Evolutionary conservation across 1,140 invertebrate genomes (phyloP).

Genomic region (Fopius arisanus): DNA sequence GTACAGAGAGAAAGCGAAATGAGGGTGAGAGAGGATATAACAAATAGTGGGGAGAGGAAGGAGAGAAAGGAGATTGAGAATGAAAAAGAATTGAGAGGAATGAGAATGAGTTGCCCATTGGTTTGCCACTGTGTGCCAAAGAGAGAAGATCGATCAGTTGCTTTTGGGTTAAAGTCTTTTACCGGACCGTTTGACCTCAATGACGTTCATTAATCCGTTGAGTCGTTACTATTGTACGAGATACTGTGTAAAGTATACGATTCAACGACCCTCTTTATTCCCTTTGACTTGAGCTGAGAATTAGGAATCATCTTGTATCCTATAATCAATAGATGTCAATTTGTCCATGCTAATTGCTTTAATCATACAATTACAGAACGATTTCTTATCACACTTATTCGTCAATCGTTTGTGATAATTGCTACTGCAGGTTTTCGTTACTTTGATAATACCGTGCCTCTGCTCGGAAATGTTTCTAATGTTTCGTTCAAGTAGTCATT

Average conservation of each 20-base stretch:
- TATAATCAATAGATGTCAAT: too few relatives aligned
- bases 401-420: too few relatives aligned
- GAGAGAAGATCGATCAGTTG: slow-evolving; percentile 18
- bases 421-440: too few relatives aligned
- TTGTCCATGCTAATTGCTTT: too few relatives aligned
- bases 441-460: too few relatives aligned
- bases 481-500: too few relatives aligned
- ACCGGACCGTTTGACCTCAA: slow-evolving; percentile 21
- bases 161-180: slow-evolving; percentile 25
- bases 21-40: neutral
- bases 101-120: neutral
- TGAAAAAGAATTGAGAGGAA: neutral
- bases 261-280: neutral
- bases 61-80: neutral
- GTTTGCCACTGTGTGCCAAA: neutral
- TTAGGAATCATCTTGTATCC: too few relatives aligned
- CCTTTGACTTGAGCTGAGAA: neutral
- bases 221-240: slow-evolving; percentile 3
- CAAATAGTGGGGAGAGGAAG: neutral
- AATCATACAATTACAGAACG: too few relatives aligned
- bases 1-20: neutral
- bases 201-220: slow-evolving; percentile 17
- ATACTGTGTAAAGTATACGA: neutral
- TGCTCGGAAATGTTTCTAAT: too few relatives aligned
- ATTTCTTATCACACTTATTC: too few relatives aligned